phyloP scores from a whole-genome alignment of 2,113 vertebrate species.

The Neopipo cinnamomea region DNA sequence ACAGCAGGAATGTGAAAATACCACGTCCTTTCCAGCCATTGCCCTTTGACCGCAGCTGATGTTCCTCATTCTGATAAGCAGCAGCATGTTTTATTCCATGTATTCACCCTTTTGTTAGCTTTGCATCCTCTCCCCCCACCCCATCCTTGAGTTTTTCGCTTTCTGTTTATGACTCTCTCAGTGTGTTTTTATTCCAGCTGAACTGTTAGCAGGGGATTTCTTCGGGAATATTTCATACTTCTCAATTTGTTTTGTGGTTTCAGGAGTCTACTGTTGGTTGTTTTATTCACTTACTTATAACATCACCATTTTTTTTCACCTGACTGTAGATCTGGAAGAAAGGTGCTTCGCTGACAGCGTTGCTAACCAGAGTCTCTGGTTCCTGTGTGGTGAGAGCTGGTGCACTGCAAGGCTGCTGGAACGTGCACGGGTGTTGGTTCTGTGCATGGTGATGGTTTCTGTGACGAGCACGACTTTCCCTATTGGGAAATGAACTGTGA shows the following conservation, averaged over 20 bases:
- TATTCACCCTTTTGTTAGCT: not conserved
- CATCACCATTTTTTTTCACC: not conserved
- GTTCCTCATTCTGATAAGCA: not conserved
- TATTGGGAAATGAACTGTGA: constrained; percentile 66
- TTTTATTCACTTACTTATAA: not conserved
- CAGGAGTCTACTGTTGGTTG: not conserved
- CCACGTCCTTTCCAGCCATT: not conserved
- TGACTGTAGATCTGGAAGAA: not conserved
- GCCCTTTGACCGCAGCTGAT: not conserved
- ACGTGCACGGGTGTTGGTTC: constrained; percentile 37
- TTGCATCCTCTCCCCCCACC: not conserved
- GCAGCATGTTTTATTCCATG: not conserved
- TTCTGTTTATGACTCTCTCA: not conserved
- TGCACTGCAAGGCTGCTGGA: not conserved
- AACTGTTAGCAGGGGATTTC: not conserved
- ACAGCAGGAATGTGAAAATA: not conserved
- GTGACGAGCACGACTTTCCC: constrained; percentile 52
- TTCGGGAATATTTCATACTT: not conserved
- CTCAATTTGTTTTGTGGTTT: not conserved
- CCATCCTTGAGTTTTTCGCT: not conserved
- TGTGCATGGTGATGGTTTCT: constrained; percentile 13
- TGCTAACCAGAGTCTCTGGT: not conserved
- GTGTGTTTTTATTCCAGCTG: not conserved
- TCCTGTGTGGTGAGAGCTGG: not conserved
- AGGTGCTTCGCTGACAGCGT: not conserved